Conservation (phyloP, 2,888 invertebrate genomes). For the Dastarcus helophoroides region DNA sequence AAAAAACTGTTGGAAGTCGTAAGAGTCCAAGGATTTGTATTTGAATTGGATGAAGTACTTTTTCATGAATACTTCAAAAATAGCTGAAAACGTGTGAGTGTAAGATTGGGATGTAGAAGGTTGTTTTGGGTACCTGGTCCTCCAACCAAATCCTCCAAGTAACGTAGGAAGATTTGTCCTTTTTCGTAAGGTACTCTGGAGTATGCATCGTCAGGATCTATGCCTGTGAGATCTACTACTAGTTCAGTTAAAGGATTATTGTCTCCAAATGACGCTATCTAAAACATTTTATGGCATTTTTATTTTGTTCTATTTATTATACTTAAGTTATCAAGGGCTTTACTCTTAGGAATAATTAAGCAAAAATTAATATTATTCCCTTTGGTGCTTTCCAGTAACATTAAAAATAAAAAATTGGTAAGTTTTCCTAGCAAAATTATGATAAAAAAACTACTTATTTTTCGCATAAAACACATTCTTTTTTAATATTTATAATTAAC, state of each 20-base stretch:
- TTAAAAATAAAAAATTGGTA: too few relatives aligned
- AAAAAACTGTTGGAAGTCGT: conserved; percentile 65
- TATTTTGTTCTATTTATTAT: too few relatives aligned
- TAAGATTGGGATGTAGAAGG: too few relatives aligned
- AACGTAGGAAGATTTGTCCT: conserved; percentile 77
- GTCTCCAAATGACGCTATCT: conserved; percentile 47
- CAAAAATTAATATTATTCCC: too few relatives aligned
- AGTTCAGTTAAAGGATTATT: conserved; percentile 64
- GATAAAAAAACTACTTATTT: too few relatives aligned
- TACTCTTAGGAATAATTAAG: conserved; percentile 3
- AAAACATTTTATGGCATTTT: too few relatives aligned
- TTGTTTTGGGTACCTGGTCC: conserved; percentile 51
- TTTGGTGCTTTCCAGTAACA: too few relatives aligned
- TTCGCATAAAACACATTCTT: too few relatives aligned
- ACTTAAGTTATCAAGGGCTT: conserved; percentile 16
- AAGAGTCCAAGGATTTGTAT: conserved; percentile 70
- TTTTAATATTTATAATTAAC: too few relatives aligned
- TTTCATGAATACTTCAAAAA: conserved; percentile 76
- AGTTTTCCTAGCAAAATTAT: too few relatives aligned
- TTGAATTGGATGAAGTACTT: conserved; percentile 71
- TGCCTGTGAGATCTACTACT: conserved; percentile 64
- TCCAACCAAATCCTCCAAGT: conserved; percentile 72
- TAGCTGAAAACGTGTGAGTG: conserved; percentile 32
- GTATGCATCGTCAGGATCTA: conserved; percentile 89
- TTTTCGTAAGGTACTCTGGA: conserved; percentile 88